A percentile compares a stretch with the other conserved stretches of the same genome.
phyloP scores from a whole-genome alignment of 2,888 invertebrate species.

The Kuschelorhynchus macadamiae region DNA sequence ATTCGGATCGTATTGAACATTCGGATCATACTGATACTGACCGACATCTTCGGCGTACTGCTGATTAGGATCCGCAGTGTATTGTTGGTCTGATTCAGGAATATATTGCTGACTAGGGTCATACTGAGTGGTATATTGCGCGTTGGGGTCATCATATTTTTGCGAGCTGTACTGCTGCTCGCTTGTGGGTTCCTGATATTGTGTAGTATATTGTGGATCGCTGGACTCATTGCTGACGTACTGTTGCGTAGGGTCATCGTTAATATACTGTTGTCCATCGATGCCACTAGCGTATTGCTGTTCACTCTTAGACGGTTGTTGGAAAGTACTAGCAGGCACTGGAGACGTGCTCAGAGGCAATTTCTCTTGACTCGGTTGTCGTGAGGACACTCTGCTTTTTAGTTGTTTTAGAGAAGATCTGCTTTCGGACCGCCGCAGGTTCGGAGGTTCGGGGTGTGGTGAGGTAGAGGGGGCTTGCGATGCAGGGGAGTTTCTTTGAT shows the following conservation, averaged over 20 bases:
- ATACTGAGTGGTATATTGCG: slow-evolving; percentile 42
- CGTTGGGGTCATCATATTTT: slow-evolving; percentile 42
- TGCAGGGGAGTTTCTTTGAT: slow-evolving; percentile 59
- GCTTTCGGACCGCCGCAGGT: slow-evolving; percentile 39
- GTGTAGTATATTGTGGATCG: slow-evolving; percentile 57
- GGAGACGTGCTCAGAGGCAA: slow-evolving; percentile 15
- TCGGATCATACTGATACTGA: slow-evolving; percentile 60
- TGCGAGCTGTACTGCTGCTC: slow-evolving; percentile 51
- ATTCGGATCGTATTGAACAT: slow-evolving; percentile 60
- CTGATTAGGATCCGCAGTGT: slow-evolving; percentile 54
- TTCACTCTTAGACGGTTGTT: slow-evolving; percentile 41
- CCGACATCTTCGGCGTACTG: slow-evolving; percentile 16
- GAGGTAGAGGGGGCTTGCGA: slow-evolving; percentile 51
- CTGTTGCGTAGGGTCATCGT: slow-evolving; percentile 35
- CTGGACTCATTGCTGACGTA: slow-evolving; percentile 23
- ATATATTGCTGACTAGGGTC: slow-evolving; percentile 50
- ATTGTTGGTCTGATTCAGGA: slow-evolving; percentile 44
- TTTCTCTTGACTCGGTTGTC: slow-evolving; percentile 53
- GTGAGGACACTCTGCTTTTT: slow-evolving; percentile 43
- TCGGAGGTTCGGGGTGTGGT: slow-evolving; percentile 42
- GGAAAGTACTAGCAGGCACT: slow-evolving; percentile 32
- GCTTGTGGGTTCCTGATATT: slow-evolving; percentile 58
- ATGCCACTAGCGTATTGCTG: slow-evolving; percentile 21
- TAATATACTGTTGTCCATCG: slow-evolving; percentile 38
- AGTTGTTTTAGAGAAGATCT: slow-evolving; percentile 35